Base-by-base conservation (phyloP, 2,888 invertebrate species). In the Cistogaster globosa region DNA sequence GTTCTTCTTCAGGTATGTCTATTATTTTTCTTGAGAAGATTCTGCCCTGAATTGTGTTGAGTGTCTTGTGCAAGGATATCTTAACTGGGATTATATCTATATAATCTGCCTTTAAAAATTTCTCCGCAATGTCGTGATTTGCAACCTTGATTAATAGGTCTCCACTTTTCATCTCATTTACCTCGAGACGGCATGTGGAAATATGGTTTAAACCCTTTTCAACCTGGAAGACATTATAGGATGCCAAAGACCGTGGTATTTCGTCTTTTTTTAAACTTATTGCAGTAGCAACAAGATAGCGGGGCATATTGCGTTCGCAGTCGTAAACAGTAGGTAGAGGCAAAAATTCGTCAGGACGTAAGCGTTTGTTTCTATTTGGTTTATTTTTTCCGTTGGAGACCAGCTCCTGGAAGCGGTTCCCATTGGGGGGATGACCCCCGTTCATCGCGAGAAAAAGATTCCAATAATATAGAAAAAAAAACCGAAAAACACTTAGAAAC, bases 1-100 rank as follows among this genome's bases (percentile, higher is more conserved):
- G 36, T 12, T 78, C 78, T 2, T 68, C 62, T 53, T 71, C 78
- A 16, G 78, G 20, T 9, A 65, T 68, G 14, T 79, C 14, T 22
- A 79, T 45, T 9, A 71, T 65, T 45, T 71, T 79, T 45, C 60
- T 77, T 0, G 68, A 77, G 36, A 36, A 77, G 14, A 77, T 60
- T 36, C 68, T 22, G 8, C 68, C 77, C 51, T 77, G 60, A 5
- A 53, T 38, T 2, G 78, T 63, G n/a, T 65, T 79, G 2, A 79
- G 22, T 1, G 22, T 14, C 32, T 51, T 60, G 20, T 77, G 62
- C 7, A 53, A 42, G 18, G 68, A 14, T 20, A 69, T 62, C 69
- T 78, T 69, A 11, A 72, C 79, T 2, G 72, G 79, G 20, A 67
- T 51, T 6, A 18, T 11, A 36, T 51, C 71, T n/a, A 68, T 60